Evolutionary conservation across 2,797 vertebrate genomes (phyloP), one percentile per base, ranked within the genome.

Genomic region (Hemitrygon akajei): DNA sequence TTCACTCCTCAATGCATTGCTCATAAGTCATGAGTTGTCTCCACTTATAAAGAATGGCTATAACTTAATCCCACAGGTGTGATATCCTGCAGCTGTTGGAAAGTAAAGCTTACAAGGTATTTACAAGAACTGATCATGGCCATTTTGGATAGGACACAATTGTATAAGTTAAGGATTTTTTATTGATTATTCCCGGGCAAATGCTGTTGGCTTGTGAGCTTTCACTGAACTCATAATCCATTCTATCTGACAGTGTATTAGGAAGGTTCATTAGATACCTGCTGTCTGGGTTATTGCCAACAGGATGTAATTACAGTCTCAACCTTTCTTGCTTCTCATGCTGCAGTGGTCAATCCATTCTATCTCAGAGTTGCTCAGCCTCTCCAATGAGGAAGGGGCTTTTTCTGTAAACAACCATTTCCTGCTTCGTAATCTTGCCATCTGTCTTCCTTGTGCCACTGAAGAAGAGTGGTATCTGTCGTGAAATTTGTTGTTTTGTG

Each of bases 201-300:
- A 34, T 89, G 34, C 2, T 69, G n/a, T 66, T 89, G 63, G 63
- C 6, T 22, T 86, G 22, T 69, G 86, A 37, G 86, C 27, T 7
- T 37, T 40, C 30, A 22, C 0, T 84, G 86, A 37, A 22, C 18
- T 69, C 60, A 7, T 27, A 66, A 89, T 22, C 30, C n/a, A 37
- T 89, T 37, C 86, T 89, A 0, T 89, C 34, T 89, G 63, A 69
- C 86, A 89, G 86, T 37, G 86, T 66, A 66, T 89, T 66, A 34
- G 20, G n/a, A 66, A 66, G 58, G 18, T 66, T 18, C n/a, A 89
- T 66, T 66, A 66, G 5, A 89, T 22, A 69, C 63, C 63, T 89
- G 86, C 63, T 69, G 60, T 22, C 16, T 89, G n/a, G 86, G 20
- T 3, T 66, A 37, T 22, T 89, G 86, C 60, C 86, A 89, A 1